phyloP scores from a whole-genome alignment of 2,797 vertebrate genomes.

The Brachyrhaphis roseni region DNA sequence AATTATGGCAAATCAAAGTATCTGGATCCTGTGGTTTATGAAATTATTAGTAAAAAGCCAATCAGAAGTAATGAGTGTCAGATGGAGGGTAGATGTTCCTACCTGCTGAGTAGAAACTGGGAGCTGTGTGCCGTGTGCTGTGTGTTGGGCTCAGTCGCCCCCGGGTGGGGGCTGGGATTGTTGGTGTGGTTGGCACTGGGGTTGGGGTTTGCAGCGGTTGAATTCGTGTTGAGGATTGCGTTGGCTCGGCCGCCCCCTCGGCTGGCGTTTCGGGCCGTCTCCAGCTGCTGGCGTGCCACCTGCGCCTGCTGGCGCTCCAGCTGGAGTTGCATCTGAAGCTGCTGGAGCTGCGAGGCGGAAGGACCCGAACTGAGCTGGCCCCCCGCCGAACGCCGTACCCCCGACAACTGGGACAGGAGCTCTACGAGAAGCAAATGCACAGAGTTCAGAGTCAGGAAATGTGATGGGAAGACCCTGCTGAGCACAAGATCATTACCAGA shows the following conservation, averaged over 20 bases:
- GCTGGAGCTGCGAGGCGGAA: constrained; percentile 96
- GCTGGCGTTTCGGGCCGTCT: constrained; percentile 92
- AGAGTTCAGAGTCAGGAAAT: background rate
- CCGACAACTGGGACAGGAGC: constrained; percentile 96
- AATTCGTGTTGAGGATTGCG: constrained; percentile 73
- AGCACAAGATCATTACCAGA: background rate
- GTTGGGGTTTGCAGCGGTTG: constrained; percentile 62
- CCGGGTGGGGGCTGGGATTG: constrained; percentile 88
- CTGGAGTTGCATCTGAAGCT: constrained; percentile 98
- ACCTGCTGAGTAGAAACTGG: constrained; percentile 94
- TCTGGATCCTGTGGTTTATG: background rate
- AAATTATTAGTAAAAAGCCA: background rate
- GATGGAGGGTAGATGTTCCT: background rate
- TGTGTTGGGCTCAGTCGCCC: constrained; percentile 87
- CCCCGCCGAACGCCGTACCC: constrained; percentile 94
- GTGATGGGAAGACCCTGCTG: background rate
- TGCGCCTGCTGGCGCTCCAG: constrained; percentile 95
- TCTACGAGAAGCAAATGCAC: constrained; percentile 75
- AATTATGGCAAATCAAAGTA: background rate
- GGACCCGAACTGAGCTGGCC: constrained; percentile 97
- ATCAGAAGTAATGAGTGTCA: background rate
- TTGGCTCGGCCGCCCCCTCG: constrained; percentile 79
- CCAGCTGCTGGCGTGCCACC: constrained; percentile 94
- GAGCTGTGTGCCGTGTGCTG: constrained; percentile 88
- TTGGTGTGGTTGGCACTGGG: constrained; percentile 85